Evolutionary conservation across 2,113 vertebrate genomes (phyloP).

Genomic region (Daubentonia madagascariensis): DNA sequence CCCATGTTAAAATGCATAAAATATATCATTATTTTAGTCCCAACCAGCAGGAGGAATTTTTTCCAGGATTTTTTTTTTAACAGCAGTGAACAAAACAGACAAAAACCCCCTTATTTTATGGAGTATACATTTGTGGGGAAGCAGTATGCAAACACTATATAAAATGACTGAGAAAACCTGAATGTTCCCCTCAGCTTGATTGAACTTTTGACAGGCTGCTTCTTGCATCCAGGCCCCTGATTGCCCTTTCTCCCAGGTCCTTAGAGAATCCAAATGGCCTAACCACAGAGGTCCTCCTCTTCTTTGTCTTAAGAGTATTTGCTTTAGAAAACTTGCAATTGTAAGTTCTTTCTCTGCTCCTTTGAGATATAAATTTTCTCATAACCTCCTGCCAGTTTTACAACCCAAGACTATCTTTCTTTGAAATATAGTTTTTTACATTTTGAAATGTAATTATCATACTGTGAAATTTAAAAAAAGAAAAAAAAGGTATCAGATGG

Average conservation of each 20-base stretch:
- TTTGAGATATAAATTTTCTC: neutral
- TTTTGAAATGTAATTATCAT: neutral
- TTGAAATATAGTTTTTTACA: neutral
- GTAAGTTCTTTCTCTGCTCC: neutral
- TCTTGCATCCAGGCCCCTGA: neutral
- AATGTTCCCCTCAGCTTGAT: neutral
- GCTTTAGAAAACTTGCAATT: neutral
- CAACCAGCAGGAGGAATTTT: neutral
- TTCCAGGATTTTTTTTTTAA: neutral
- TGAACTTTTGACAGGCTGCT: neutral
- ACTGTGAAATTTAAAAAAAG: no score
- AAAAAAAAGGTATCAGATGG: no score
- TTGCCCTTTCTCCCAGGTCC: neutral
- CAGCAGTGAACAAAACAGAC: neutral
- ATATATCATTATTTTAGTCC: neutral
- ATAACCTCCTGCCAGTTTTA: neutral
- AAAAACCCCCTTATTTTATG: neutral
- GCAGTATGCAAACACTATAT: neutral
- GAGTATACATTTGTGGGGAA: neutral
- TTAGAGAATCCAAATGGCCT: neutral
- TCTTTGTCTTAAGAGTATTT: neutral
- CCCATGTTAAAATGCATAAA: neutral
- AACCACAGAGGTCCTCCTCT: neutral
- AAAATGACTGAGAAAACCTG: neutral
- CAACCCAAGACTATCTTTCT: neutral